These are phyloP conservation scores for Hirtodrosophila histrioides DNA, from an alignment of 2,888 invertebrate genomes.

Conservation along the genomic window DNA sequence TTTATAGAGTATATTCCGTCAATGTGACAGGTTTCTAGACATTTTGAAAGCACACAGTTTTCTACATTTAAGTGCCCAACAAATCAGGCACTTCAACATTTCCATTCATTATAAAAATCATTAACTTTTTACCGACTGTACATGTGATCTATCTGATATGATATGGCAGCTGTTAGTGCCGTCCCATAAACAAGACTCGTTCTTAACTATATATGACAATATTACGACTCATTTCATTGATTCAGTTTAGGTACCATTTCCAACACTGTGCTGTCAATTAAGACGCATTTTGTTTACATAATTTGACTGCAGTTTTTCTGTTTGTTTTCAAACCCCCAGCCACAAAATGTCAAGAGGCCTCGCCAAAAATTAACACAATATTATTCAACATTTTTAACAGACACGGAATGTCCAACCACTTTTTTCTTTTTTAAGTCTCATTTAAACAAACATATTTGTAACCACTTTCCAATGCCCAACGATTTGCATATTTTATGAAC, in stretches of 20 bases:
- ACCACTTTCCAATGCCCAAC: conserved; percentile 55
- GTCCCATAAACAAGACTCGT: background rate
- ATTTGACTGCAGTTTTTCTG: background rate
- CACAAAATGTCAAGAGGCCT: conserved; percentile 17
- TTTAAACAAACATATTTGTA: conserved; percentile 27
- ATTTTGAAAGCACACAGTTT: background rate
- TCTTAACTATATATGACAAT: too few relatives aligned
- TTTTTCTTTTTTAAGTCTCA: conserved; percentile 16
- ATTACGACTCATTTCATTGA: too few relatives aligned
- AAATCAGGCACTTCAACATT: conserved; percentile 11
- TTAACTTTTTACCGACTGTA: background rate
- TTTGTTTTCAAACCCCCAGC: conserved; percentile 17
- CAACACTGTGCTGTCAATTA: too few relatives aligned
- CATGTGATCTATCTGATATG: background rate
- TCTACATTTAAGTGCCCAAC: conserved; percentile 8
- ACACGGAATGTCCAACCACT: conserved; percentile 8
- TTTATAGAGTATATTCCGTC: too few relatives aligned
- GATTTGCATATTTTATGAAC: conserved; percentile 45
- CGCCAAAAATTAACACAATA: conserved; percentile 25
- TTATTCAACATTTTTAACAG: conserved; percentile 29
- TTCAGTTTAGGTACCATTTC: too few relatives aligned
- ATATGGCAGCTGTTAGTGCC: background rate
- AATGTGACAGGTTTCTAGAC: too few relatives aligned
- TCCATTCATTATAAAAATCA: conserved; percentile 4
- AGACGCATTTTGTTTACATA: background rate